Evolutionary conservation across 2,888 invertebrate species (phyloP).

Genomic region (Drosophila neoperkinsi): DNA sequence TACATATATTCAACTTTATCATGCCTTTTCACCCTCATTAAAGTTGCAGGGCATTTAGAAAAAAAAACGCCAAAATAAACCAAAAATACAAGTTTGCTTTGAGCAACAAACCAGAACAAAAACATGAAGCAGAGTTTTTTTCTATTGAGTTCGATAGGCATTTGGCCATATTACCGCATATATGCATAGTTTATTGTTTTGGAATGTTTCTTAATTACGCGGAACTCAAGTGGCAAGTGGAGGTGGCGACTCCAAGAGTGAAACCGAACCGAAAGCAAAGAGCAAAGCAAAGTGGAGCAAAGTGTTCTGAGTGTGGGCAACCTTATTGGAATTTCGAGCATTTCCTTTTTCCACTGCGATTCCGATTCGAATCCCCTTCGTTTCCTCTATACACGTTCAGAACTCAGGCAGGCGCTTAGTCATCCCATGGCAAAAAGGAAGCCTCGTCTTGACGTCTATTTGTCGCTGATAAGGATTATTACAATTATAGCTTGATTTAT

Average conservation of each 20-base stretch:
- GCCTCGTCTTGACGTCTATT: constrained; percentile 43
- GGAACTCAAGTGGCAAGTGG: constrained; percentile 74
- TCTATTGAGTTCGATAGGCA: constrained; percentile 64
- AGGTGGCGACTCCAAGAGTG: constrained; percentile 16
- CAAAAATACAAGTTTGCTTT: constrained; percentile 55
- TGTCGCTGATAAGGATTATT: constrained; percentile 65
- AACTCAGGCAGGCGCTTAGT: constrained; percentile 37
- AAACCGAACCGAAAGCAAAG: constrained; percentile 21
- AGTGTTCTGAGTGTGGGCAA: constrained; percentile 22
- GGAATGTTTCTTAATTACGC: constrained; percentile 78
- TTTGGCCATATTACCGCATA: constrained; percentile 51
- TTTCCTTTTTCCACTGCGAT: constrained; percentile 61
- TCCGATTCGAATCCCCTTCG: constrained; percentile 30
- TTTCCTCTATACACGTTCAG: constrained; percentile 4
- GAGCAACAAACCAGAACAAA: constrained; percentile 36
- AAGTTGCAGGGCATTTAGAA: constrained; percentile 27
- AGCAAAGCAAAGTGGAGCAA: constrained; percentile 18
- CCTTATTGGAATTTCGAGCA: constrained; percentile 66
- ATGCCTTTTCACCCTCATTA: not conserved
- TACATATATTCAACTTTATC: not conserved
- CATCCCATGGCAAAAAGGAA: constrained; percentile 41
- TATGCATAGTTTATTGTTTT: constrained; percentile 69
- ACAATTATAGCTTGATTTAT: constrained; percentile 37
- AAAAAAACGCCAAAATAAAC: constrained; percentile 31
- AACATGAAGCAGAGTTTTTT: constrained; percentile 39